Base-by-base conservation (phyloP, 2,113 vertebrate genomes). In the Tor tambroides region DNA sequence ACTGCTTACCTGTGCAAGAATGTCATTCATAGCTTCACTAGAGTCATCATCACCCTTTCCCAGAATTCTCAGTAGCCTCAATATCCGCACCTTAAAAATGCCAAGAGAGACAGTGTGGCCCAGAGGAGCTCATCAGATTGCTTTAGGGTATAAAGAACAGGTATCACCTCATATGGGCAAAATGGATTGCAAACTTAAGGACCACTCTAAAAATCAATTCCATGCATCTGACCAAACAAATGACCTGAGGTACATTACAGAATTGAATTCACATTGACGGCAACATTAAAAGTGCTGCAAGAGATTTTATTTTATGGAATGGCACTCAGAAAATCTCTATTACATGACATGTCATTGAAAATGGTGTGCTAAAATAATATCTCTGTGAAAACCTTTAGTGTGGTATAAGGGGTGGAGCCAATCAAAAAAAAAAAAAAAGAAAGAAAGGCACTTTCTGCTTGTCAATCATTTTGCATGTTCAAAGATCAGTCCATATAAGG, bases 21-120 rank as follows among this genome's bases (percentile, higher is more conserved):
- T 99, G 93, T 99, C 98, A 93, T 99, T 99, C 98, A 99, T 99
- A 89, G 98, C 98, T 96, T 99, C 98, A 95, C 98, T 99, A 86
- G 98, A 99, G 92, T 99, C 98, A 21, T 99, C 98, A 63, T 99
- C 98, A 79, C 97, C 97, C 95, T 96, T 96, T 88, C 98, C 98
- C 93, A 99, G 94, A 95, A 99, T 99, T 94, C 98, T 95, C 92
- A 99, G 96, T 93, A 99, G 95, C 93, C 98, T 96, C 94, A 99
- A 96, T 95, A 99, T 99, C 91, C 98, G 96, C 90, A 99, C 98
- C 98, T 99, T 69, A 91, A 78, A 83, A 87, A 78, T 74, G 14
- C 28, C 23, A 80, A 30, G 32, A 56, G 65, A 76, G 19, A 80
- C 19, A 32, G 28, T 46, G 35, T 23, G 23, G 23, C n/a, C n/a